Base-by-base conservation (phyloP, 2,113 vertebrate genomes). In the Eretmochelys imbricata region DNA sequence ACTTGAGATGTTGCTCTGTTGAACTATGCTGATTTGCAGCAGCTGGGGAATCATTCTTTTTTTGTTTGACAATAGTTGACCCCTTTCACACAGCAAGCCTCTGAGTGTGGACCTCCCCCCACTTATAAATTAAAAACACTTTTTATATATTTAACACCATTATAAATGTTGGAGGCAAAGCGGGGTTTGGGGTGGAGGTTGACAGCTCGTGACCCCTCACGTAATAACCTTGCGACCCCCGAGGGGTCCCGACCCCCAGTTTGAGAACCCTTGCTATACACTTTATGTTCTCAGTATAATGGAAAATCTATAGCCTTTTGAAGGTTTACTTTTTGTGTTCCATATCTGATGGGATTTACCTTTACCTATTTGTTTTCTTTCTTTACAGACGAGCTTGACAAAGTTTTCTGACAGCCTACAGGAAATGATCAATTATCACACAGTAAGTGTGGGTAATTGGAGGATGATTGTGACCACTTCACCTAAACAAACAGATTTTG, bases 401-500 rank as follows among this genome's bases (percentile, higher is more conserved):
- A 99, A 99, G 96, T 99, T 99, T 98, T 99, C 99, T 1, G 99
- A 99, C 93, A 99, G 98, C 76, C 98, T 99, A 87, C 99, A 99
- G 95, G 99, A 99, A 98, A 99, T 99, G 99, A 99, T 99, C 97
- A 99, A 99, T 98, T 99, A 99, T 96, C 99, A 99, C 97, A 99
- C 99, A 93, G 99, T 99, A 98, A 96, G 99, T 98, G 65, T 93
- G 91, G 96, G 29, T 90, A 83, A 54, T n/a, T 88, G 84, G 87
- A 94, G 12, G 1, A 0, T 31, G 22, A 3, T 42, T 16, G 27
- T 35, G 46, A 9, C 55, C 10, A 29, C 24, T 20, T 57, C 22
- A 16, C 4, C 7, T 90, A 13, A n/a, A 17, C 11, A 57, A 35
- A n/a, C 55, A 42, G 84, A 38, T 88, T 91, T 9, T 54, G 20